These are phyloP conservation scores for Pentamera pediparva DNA, from an alignment of 53 echinoderm and acorn worm species.

Conservation along the genomic window DNA sequence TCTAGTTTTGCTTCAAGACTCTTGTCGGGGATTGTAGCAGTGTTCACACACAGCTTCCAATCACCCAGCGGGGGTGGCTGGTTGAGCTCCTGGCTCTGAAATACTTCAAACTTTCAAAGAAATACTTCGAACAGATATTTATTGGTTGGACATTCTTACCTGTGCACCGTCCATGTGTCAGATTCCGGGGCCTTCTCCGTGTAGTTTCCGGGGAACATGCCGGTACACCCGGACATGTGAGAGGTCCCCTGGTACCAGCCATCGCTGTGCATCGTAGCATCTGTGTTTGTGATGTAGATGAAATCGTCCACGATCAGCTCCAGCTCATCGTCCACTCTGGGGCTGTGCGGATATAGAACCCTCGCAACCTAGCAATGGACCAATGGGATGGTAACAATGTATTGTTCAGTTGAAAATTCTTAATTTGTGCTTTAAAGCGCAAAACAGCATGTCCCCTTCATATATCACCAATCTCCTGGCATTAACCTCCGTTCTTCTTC, in stretches of 20 bases:
- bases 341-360: slow-evolving; percentile 82
- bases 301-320: slow-evolving; percentile 91
- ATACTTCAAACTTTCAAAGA: background rate
- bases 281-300: slow-evolving; percentile 54
- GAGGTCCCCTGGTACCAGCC: slow-evolving; percentile 91
- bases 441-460: too few species aligned
- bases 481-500: too few species aligned
- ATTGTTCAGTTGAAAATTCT: too few species aligned
- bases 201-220: slow-evolving; percentile 95
- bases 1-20: too few species aligned
- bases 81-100: too few species aligned
- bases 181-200: slow-evolving; percentile 95
- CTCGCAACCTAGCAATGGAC: slow-evolving; percentile 95
- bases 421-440: too few species aligned
- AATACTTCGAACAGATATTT: background rate
- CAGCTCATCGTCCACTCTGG: slow-evolving; percentile 80
- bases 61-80: slow-evolving; percentile 62
- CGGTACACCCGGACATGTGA: slow-evolving; percentile 67
- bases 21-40: too few species aligned
- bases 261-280: slow-evolving; percentile 60
- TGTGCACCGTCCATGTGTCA: slow-evolving; percentile 95
- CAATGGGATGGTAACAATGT: too few species aligned
- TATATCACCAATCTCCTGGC: too few species aligned
- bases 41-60: too few species aligned
- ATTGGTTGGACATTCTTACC: slow-evolving; percentile 33